A percentile compares a stretch with the other conserved stretches of the same genome.
phyloP scores from a whole-genome alignment of 2,797 vertebrate species.

The Rallus crepitans region DNA sequence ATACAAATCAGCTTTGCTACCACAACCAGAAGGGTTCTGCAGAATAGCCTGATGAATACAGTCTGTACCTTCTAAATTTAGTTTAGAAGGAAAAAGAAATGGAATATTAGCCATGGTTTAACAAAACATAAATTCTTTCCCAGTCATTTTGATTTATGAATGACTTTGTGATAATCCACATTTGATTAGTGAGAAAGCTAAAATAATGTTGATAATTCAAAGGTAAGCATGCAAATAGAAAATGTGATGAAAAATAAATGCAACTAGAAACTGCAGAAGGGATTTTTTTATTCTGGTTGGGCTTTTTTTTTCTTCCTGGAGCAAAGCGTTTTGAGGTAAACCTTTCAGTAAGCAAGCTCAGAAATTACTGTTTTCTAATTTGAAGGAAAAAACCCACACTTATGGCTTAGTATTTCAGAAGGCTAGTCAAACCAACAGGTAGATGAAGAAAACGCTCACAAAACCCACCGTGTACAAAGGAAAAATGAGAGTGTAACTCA shows the following conservation, averaged over 20 bases:
- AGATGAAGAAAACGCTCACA: background rate
- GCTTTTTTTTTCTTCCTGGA: background rate
- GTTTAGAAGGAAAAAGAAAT: slow-evolving; percentile 21
- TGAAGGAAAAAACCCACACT: background rate
- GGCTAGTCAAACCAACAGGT: background rate
- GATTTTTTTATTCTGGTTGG: background rate
- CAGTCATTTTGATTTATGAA: slow-evolving; percentile 51
- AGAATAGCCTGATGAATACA: slow-evolving; percentile 56
- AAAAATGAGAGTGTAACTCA: background rate
- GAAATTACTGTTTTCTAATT: background rate
- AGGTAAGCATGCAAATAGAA: slow-evolving; percentile 46
- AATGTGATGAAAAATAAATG: slow-evolving; percentile 22
- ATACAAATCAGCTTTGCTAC: slow-evolving; percentile 87
- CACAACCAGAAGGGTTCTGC: slow-evolving; percentile 65
- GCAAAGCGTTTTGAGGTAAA: background rate
- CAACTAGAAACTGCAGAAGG: background rate
- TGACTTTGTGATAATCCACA: slow-evolving; percentile 54
- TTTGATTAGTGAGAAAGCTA: slow-evolving; percentile 29
- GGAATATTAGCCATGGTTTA: slow-evolving; percentile 34
- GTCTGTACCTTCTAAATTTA: slow-evolving; percentile 57
- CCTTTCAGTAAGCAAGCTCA: background rate
- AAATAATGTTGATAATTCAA: slow-evolving; percentile 27
- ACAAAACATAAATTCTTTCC: slow-evolving; percentile 42
- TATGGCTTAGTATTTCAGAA: background rate
- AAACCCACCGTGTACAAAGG: background rate